Evolutionary conservation across 1,140 invertebrate species (phyloP), one percentile per base, ranked within the genome.

Genomic region (Heliconius congener): DNA sequence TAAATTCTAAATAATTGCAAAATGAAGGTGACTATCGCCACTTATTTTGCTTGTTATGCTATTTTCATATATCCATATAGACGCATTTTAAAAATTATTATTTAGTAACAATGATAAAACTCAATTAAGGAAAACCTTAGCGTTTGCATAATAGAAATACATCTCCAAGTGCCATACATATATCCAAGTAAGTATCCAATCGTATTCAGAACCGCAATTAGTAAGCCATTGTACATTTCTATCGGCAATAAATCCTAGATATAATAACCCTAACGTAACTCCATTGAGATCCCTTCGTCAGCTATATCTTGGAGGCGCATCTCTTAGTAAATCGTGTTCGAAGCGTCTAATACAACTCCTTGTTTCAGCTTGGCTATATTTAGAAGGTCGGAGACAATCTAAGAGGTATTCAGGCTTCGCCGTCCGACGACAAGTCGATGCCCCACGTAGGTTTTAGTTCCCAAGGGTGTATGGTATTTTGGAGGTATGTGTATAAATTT

Each of bases 301-400:
- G 86, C 84, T 83, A 73, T 76, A 82, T 82, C 83, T 81, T 81
- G 39, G 72, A 78, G 75, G 76, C 78, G 81, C 75, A 85, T 85
- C 84, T 85, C 84, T 84, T 87, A 87, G 86, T 84, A 89, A 91
- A 92, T 90, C 86, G 90, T 84, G 89, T 91, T 91, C 89, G 84
- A 85, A 86, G 85, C 87, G 85, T 80, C 86, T 90, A 90, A 91
- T 92, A 90, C 85, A 88, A 87, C 85, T 88, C 87, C 89, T 93
- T 93, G 90, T 93, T 91, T 90, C 82, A 82, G 84, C 82, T 82
- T 81, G 86, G 88, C 89, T 92, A 93, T 93, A 93, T 93, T 92
- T 93, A 89, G 91, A 80, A 90, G 85, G 87, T 88, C 82, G 84
- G 83, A 86, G 91, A 88, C 90, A 94, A 94, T 93, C 92, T 94